A percentile compares a stretch with the other conserved stretches of the same genome.
These are phyloP conservation scores for Sialia sialis DNA, from an alignment of 2,113 vertebrate genomes.

Conservation along the genomic window DNA sequence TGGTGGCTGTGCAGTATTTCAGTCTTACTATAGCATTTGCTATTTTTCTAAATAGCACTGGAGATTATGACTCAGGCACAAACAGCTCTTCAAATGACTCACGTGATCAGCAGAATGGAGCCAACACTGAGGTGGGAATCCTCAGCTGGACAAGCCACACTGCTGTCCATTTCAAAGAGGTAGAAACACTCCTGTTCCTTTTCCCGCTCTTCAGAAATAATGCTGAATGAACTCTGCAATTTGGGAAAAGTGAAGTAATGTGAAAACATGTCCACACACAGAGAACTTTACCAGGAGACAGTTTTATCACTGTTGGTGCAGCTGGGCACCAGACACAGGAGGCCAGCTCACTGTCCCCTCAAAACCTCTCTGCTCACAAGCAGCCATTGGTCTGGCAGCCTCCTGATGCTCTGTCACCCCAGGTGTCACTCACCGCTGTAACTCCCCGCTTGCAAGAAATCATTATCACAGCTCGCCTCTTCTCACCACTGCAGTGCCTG, in stretches of 20 bases:
- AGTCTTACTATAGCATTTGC: background rate
- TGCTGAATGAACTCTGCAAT: conserved; percentile 75
- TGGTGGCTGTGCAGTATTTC: background rate
- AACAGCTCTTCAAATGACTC: conserved; percentile 54
- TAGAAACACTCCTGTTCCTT: conserved; percentile 85
- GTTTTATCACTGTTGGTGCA: background rate
- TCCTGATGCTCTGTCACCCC: background rate
- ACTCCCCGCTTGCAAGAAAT: conserved; percentile 84
- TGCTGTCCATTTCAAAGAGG: conserved; percentile 90
- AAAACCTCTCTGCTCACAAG: background rate
- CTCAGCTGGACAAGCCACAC: conserved; percentile 78
- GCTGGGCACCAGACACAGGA: background rate
- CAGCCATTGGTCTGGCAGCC: background rate
- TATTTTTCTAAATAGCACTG: background rate
- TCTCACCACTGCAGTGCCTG: conserved; percentile 76
- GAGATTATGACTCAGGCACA: background rate
- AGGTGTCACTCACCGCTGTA: conserved; percentile 69
- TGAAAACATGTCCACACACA: background rate
- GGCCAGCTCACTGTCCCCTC: background rate
- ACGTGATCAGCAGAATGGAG: conserved; percentile 91
- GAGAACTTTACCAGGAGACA: background rate
- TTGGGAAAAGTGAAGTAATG: background rate
- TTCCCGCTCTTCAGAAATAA: conserved; percentile 79
- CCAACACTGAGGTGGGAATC: conserved; percentile 83
- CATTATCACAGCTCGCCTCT: conserved; percentile 86